Evolutionary conservation across 2,113 vertebrate species (phyloP), one percentile per base, ranked within the genome.

Genomic region (Neotragus moschatus): DNA sequence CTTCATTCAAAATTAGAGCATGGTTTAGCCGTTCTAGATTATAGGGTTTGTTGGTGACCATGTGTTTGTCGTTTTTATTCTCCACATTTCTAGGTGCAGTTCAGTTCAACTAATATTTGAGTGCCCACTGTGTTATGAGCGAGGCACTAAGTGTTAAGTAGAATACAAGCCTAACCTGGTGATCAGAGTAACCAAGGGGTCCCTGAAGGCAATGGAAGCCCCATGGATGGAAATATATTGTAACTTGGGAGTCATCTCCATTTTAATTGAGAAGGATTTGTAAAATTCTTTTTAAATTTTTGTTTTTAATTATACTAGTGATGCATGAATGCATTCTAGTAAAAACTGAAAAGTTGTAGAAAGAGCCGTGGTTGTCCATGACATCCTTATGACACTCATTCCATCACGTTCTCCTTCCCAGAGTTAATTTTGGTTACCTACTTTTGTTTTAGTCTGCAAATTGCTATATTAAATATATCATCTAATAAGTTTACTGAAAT

Each of bases 1-100:
- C 81, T 66, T 96, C 39, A 95, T 73, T 95, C 53, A 90, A 92
- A 94, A 94, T 89, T 94, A 97, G 60, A 94, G 17, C 58, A 87
- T 88, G 36, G 80, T 87, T 96, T 95, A 79, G 5, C 88, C 66
- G 93, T 70, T 84, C 77, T 85, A 88, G 60, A 82, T 81, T 93
- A 91, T 60, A 95, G 49, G 19, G 87, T 97, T 97, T 94, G 17
- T 93, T 94, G 77, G 45, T 93, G 82, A 88, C 58, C 30, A 70
- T 85, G 39, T 91, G 39, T 95, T 94, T 91, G 33, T 88, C n/a
- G 15, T 73, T 96, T 90, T 91, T 88, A 61, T 94, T 61, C 36
- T 28, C 51, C 30, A 88, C 17, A 66, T 89, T 94, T 82, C 82
- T 87, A 97, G 70, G 66, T 96, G 17, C n/a, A 85, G 6, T 90